Conservation (phyloP, 1,140 invertebrate genomes). For the Trinorchestia longiramus region DNA sequence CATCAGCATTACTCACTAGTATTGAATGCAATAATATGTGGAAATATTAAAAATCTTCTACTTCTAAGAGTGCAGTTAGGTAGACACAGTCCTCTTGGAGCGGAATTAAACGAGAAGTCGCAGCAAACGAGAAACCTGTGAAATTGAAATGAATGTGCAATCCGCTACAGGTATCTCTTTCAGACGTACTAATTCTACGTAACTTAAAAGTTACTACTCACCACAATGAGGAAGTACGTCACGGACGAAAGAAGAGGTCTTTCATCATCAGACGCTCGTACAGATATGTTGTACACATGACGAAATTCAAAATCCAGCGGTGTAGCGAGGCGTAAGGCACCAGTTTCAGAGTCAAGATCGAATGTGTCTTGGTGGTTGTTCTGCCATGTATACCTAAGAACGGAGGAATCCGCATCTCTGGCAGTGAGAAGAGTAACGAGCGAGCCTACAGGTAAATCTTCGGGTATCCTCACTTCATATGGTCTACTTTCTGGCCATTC, state of each 20-base stretch:
- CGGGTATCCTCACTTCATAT: slow-evolving; percentile 81
- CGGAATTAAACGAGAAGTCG: too few relatives aligned
- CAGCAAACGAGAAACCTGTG: too few relatives aligned
- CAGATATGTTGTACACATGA: slow-evolving; percentile 88
- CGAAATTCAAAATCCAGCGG: slow-evolving; percentile 88
- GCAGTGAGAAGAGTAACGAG: slow-evolving; percentile 82
- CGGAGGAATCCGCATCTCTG: slow-evolving; percentile 86
- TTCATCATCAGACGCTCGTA: slow-evolving; percentile 85
- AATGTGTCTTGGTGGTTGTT: slow-evolving; percentile 76
- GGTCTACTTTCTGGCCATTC: slow-evolving; percentile 74
- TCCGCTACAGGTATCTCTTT: too few relatives aligned
- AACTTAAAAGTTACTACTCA: slow-evolving; percentile 69
- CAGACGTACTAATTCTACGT: too few relatives aligned
- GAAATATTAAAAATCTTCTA: too few relatives aligned
- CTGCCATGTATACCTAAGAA: slow-evolving; percentile 80
- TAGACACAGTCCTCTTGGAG: too few relatives aligned
- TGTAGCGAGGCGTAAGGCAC: slow-evolving; percentile 82
- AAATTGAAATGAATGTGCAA: too few relatives aligned
- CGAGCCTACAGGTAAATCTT: slow-evolving; percentile 90
- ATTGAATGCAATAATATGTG: too few relatives aligned
- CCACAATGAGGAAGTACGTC: slow-evolving; percentile 82
- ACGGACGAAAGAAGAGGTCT: slow-evolving; percentile 78
- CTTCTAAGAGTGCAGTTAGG: too few relatives aligned
- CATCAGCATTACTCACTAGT: too few relatives aligned
- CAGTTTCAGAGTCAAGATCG: slow-evolving; percentile 84